Percentiles rank a stretch among this genome's conserved stretches.
These are phyloP conservation scores for Apamea sordens DNA, from an alignment of 2,888 invertebrate genomes.

Conservation along the genomic window DNA sequence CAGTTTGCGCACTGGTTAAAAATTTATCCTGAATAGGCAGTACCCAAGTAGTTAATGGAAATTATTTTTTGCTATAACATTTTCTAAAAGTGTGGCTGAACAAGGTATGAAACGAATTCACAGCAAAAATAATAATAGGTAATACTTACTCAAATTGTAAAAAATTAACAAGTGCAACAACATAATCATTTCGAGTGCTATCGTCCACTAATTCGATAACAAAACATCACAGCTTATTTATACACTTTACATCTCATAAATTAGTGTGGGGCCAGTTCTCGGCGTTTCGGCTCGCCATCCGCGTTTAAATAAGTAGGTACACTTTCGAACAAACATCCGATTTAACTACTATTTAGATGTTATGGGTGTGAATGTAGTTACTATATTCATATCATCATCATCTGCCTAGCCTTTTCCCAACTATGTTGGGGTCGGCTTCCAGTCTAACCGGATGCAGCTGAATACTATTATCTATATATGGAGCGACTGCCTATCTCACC, in stretches of 20 bases:
- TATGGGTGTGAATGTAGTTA: neutral
- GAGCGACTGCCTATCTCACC: neutral
- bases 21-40: too few relatives aligned
- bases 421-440: too few relatives aligned
- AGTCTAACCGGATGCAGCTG: neutral
- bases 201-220: conserved; percentile 16
- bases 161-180: conserved; percentile 31
- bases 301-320: neutral
- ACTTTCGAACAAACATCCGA: neutral
- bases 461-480: neutral
- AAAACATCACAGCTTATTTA: conserved; percentile 6
- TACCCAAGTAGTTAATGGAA: neutral
- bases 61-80: neutral
- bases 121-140: neutral
- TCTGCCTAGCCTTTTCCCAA: too few relatives aligned
- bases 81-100: neutral
- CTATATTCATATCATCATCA: neutral
- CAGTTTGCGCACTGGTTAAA: too few relatives aligned
- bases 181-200: conserved; percentile 29
- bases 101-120: neutral
- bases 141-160: conserved; percentile 42
- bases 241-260: conserved; percentile 16
- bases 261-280: conserved; percentile 32
- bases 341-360: neutral
- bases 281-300: conserved; percentile 17